A percentile compares a stretch with the other conserved stretches of the same genome.
Evolutionary conservation across 2,797 vertebrate genomes (phyloP).

Genomic region (Thripadectes ignobilis): DNA sequence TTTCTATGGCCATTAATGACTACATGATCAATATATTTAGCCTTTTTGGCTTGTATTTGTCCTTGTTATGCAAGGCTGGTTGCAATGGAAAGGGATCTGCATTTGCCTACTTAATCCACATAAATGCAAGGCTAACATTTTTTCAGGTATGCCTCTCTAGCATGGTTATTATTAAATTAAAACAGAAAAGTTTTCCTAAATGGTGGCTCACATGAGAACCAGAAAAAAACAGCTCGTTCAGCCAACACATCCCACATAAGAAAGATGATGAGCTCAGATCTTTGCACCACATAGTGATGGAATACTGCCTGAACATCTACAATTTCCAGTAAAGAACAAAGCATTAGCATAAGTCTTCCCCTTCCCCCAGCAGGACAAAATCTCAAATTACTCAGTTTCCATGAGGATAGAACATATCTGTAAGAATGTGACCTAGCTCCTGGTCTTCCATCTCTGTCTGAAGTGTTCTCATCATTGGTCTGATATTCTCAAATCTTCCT

Average conservation of each 20-base stretch:
- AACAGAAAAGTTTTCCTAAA: background rate
- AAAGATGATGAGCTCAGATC: background rate
- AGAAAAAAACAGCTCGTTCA: background rate
- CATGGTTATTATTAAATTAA: background rate
- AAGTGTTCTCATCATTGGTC: rapidly evolving
- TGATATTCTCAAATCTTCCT: background rate
- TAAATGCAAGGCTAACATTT: background rate
- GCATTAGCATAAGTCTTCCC: background rate
- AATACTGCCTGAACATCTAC: background rate
- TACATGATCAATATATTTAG: background rate
- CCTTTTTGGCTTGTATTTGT: background rate
- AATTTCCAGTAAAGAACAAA: background rate
- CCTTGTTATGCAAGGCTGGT: background rate
- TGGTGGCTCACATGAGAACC: background rate
- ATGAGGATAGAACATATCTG: background rate
- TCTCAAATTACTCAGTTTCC: background rate
- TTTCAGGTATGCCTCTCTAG: background rate
- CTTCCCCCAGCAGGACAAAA: background rate
- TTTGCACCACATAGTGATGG: background rate
- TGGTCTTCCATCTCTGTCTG: background rate
- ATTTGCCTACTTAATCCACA: background rate
- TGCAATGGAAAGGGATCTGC: background rate
- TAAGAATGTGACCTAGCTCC: background rate
- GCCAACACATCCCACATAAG: background rate
- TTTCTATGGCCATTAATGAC: background rate